A percentile compares a stretch with the other conserved stretches of the same genome.
phyloP scores from a whole-genome alignment of 1,140 invertebrate species.

The Aphis gossypii region DNA sequence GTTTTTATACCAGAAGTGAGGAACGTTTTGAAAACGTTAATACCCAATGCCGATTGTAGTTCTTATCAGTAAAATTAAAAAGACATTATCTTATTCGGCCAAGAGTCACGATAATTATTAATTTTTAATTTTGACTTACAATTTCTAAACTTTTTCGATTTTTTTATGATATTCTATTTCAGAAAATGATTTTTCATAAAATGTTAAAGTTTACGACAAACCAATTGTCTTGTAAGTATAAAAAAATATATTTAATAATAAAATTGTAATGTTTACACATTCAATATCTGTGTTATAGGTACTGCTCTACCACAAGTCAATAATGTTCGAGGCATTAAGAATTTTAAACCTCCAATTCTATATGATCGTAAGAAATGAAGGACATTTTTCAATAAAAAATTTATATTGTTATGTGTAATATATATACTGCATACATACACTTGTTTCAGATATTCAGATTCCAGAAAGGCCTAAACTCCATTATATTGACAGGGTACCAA shows the following conservation, averaged over 20 bases:
- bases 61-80: neutral
- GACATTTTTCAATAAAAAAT: neutral
- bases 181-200: neutral
- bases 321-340: slow-evolving; percentile 54
- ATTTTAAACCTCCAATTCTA: slow-evolving; percentile 56
- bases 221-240: slow-evolving; percentile 12
- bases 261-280: neutral
- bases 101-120: neutral
- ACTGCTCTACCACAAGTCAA: neutral
- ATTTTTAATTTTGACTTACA: too few relatives aligned
- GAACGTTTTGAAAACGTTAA: neutral
- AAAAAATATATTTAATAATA: neutral
- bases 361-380: slow-evolving; percentile 58
- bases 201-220: neutral
- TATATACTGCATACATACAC: neutral
- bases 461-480: slow-evolving; percentile 76
- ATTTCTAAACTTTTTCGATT: too few relatives aligned
- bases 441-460: slow-evolving; percentile 66
- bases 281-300: neutral
- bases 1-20: neutral
- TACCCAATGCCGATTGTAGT: neutral
- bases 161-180: too few relatives aligned
- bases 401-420: neutral
- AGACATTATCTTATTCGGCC: neutral
- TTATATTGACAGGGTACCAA: slow-evolving; percentile 76